A percentile compares a stretch with the other conserved stretches of the same genome.
Conservation (phyloP, 2,113 vertebrate species). For the Recurvirostra avosetta region DNA sequence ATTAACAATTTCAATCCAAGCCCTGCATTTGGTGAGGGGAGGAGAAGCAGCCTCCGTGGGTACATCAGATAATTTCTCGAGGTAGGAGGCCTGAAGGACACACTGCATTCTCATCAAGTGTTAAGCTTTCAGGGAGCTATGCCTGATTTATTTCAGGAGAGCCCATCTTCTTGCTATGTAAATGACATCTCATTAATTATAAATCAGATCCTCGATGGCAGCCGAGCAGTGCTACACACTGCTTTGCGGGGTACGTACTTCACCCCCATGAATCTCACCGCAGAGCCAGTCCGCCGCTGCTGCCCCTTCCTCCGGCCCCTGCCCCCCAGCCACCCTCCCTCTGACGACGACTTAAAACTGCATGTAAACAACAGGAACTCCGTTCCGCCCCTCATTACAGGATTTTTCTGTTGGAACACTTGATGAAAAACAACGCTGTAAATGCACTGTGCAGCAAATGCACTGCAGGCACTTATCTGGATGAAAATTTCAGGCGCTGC, state of each 20-base stretch:
- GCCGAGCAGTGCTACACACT: neutral
- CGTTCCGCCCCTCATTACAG: neutral
- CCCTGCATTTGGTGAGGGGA: neutral
- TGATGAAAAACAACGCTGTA: neutral
- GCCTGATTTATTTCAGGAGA: neutral
- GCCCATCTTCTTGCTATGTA: neutral
- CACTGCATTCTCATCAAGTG: neutral
- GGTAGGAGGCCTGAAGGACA: neutral
- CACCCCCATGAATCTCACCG: neutral
- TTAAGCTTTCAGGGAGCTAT: neutral
- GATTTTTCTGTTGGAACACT: neutral
- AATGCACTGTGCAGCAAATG: neutral
- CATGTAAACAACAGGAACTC: neutral
- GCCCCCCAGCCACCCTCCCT: neutral
- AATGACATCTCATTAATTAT: neutral
- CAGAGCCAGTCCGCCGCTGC: neutral
- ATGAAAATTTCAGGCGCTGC: neutral
- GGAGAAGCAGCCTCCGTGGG: neutral
- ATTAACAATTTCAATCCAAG: neutral
- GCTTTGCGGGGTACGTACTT: neutral
- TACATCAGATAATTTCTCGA: neutral
- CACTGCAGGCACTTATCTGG: neutral
- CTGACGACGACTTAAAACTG: fast-evolving
- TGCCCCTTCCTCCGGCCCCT: neutral
- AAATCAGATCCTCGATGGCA: neutral